A percentile compares a stretch with the other conserved stretches of the same genome.
Evolutionary conservation across 2,888 invertebrate species (phyloP).

Genomic region (Erebia aethiops): DNA sequence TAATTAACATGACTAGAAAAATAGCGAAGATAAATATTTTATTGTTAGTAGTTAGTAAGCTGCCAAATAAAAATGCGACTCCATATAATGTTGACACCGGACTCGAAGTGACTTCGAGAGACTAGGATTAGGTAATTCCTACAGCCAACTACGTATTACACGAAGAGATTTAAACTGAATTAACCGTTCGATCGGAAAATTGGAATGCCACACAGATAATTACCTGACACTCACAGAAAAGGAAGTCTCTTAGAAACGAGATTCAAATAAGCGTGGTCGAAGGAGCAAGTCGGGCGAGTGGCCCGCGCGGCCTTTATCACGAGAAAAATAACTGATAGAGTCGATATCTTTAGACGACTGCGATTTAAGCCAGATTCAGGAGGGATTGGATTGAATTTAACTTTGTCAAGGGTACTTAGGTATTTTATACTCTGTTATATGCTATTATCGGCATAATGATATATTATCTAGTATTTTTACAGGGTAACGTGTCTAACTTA

Average conservation of each 20-base stretch:
- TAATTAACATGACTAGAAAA: neutral
- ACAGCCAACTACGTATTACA: slow-evolving; percentile 74
- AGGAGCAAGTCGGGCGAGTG: slow-evolving; percentile 67
- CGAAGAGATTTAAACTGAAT: slow-evolving; percentile 83
- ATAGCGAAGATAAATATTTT: neutral
- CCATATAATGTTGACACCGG: slow-evolving; percentile 40
- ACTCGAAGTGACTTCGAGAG: slow-evolving; percentile 65
- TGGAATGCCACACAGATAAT: slow-evolving; percentile 83
- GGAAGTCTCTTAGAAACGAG: slow-evolving; percentile 77
- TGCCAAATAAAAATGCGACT: slow-evolving; percentile 30
- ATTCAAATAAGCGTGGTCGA: slow-evolving; percentile 80
- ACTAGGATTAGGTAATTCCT: slow-evolving; percentile 76
- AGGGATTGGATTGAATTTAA: neutral
- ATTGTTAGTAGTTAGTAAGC: neutral
- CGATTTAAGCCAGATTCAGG: neutral
- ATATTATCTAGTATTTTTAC: too few relatives aligned
- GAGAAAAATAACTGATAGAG: slow-evolving; percentile 68
- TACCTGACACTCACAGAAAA: slow-evolving; percentile 84
- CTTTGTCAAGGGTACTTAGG: neutral
- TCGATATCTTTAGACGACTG: slow-evolving; percentile 51
- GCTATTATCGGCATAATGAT: neutral
- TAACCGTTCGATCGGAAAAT: slow-evolving; percentile 83
- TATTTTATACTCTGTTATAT: neutral
- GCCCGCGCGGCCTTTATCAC: slow-evolving; percentile 58
- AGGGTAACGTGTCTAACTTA: too few relatives aligned